phyloP scores from a whole-genome alignment of 2,797 vertebrate species.

The Mormyrops attenuatus region DNA sequence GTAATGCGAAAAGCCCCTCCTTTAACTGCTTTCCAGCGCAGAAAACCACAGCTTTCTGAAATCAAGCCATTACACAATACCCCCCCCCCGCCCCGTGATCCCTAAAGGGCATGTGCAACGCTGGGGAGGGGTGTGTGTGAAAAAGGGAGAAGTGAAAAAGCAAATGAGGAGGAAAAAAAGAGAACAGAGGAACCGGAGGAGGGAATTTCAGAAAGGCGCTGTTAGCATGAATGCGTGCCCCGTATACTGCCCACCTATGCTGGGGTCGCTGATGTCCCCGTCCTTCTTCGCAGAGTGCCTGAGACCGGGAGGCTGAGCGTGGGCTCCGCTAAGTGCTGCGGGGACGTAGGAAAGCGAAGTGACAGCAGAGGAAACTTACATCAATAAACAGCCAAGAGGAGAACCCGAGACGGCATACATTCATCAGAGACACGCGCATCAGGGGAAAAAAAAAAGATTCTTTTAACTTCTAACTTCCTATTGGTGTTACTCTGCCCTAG shows the following conservation, averaged over 20 bases:
- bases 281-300: not conserved
- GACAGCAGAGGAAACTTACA: not conserved
- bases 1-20: slow-evolving; percentile 41
- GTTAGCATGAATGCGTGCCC: slow-evolving; percentile 19
- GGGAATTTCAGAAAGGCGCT: slow-evolving; percentile 54
- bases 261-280: not conserved
- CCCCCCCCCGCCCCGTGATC: slow-evolving; percentile 40
- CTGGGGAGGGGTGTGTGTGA: slow-evolving; percentile 16
- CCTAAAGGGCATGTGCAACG: slow-evolving; percentile 1
- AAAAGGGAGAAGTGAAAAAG: slow-evolving; percentile 64
- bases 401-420: not conserved
- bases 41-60: slow-evolving; percentile 58
- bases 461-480: not conserved
- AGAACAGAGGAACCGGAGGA: slow-evolving; percentile 61
- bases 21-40: slow-evolving; percentile 41
- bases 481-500: not conserved
- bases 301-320: not conserved
- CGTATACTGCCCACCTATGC: not conserved
- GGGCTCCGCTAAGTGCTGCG: not conserved
- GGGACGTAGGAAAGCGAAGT: slow-evolving; percentile 42
- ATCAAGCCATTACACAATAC: slow-evolving; percentile 59
- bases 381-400: not conserved
- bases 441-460: not conserved
- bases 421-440: not conserved
- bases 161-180: slow-evolving; percentile 64